Percentiles rank a stretch among this genome's conserved stretches.
Conservation (phyloP, 2,888 invertebrate species). For the Synanthedon formicaeformis region DNA sequence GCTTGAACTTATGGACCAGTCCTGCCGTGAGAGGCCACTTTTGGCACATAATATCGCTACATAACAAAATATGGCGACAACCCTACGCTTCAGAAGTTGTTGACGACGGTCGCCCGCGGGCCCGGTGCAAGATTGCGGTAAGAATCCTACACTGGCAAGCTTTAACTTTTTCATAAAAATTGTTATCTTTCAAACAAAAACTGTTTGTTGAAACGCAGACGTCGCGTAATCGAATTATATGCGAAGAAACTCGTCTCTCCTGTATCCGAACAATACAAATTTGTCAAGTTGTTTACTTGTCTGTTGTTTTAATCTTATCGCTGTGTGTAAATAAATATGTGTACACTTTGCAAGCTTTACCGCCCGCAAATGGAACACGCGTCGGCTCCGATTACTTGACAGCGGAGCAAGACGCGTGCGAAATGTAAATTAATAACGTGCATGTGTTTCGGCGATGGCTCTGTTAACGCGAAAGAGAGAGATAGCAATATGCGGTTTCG, state of each 20-base stretch:
- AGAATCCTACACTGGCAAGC: not conserved
- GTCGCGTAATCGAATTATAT: too few species aligned
- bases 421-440: slow-evolving; percentile 27
- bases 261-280: not conserved
- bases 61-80: slow-evolving; percentile 13
- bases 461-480: slow-evolving; percentile 10
- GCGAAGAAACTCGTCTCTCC: too few species aligned
- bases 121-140: slow-evolving; percentile 9
- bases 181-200: too few species aligned
- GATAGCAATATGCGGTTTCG: not conserved
- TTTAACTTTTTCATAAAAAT: too few species aligned
- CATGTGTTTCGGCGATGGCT: slow-evolving; percentile 24
- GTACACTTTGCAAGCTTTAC: slow-evolving; percentile 5
- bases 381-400: slow-evolving; percentile 13
- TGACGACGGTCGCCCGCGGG: too few species aligned
- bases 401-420: slow-evolving; percentile 8
- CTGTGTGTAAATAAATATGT: not conserved
- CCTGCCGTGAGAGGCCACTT: too few species aligned
- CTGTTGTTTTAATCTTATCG: not conserved
- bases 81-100: not conserved
- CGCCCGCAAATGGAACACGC: slow-evolving; percentile 5
- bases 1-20: too few species aligned
- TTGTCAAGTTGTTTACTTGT: not conserved
- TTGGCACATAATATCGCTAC: not conserved
- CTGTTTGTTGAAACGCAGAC: too few species aligned